Conservation (phyloP, 2,797 vertebrate species). For the Sebastes diaconus region DNA sequence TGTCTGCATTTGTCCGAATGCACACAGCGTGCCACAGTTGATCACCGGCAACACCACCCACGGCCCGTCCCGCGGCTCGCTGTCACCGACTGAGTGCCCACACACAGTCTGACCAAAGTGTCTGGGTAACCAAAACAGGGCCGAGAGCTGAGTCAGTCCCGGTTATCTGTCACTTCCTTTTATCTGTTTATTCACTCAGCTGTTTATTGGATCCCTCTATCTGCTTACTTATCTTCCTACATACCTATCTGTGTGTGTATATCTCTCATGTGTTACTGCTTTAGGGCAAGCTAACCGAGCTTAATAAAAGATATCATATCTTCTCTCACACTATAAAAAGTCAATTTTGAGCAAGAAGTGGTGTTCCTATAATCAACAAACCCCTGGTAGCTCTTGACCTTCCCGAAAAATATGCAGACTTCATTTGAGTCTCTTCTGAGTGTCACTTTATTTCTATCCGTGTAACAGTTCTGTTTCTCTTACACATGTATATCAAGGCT, state of each 20-base stretch:
- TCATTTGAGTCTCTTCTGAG: too few relatives aligned
- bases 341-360: too few relatives aligned
- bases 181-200: constrained; percentile 1
- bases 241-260: neutral
- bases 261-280: neutral
- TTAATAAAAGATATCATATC: too few relatives aligned
- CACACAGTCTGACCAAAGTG: constrained; percentile 54
- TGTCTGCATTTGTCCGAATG: constrained; percentile 55
- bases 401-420: neutral
- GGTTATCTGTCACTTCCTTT: constrained; percentile 55
- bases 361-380: neutral
- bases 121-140: constrained; percentile 54
- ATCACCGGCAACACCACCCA: constrained; percentile 57
- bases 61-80: constrained; percentile 52
- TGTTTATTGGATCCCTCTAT: constrained; percentile 13
- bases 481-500: neutral
- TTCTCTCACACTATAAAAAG: neutral
- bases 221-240: neutral
- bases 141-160: constrained; percentile 58
- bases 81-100: constrained; percentile 52
- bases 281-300: neutral
- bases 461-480: too few relatives aligned
- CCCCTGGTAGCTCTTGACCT: neutral
- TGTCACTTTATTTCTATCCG: too few relatives aligned
- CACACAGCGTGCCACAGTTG: constrained; percentile 44